A percentile compares a stretch with the other conserved stretches of the same genome.
Evolutionary conservation across 2,888 invertebrate species (phyloP).

Genomic region (Apantesis nais): DNA sequence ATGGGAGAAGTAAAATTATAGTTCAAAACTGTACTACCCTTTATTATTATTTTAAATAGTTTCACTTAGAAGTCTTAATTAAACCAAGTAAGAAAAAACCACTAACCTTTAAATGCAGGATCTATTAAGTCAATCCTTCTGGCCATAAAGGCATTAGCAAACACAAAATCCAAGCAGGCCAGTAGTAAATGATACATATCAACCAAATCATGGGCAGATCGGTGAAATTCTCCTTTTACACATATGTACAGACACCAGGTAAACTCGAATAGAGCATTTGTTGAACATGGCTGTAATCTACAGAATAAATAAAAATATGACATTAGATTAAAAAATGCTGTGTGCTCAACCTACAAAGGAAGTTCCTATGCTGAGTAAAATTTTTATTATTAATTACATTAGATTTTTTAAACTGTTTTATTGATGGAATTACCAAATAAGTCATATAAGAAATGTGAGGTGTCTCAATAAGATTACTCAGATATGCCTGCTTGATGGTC

Average conservation of each 20-base stretch:
- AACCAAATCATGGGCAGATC: slow-evolving; percentile 96
- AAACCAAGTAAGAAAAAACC: not conserved
- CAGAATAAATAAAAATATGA: slow-evolving; percentile 13
- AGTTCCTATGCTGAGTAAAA: too few species aligned
- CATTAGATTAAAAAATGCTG: not conserved
- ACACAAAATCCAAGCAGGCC: slow-evolving; percentile 96
- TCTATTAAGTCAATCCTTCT: slow-evolving; percentile 95
- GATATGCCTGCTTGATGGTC: too few species aligned
- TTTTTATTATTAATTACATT: too few species aligned
- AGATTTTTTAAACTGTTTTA: too few species aligned
- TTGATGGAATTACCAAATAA: too few species aligned
- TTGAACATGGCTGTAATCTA: slow-evolving; percentile 91
- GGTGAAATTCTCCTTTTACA: slow-evolving; percentile 94
- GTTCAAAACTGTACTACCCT: too few species aligned
- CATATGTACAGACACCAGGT: slow-evolving; percentile 97
- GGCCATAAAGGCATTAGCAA: slow-evolving; percentile 92
- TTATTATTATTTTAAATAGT: too few species aligned
- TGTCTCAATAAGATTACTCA: too few species aligned
- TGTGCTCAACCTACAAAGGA: too few species aligned
- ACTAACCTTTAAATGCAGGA: slow-evolving; percentile 90
- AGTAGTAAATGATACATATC: slow-evolving; percentile 96
- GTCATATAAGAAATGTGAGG: too few species aligned
- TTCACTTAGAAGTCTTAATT: too few species aligned
- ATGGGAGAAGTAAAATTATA: too few species aligned
- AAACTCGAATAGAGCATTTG: slow-evolving; percentile 95